Percentiles rank a stretch among this genome's conserved stretches.
These are phyloP conservation scores for Drosophila nikananu DNA, from an alignment of 1,140 invertebrate genomes.

Conservation along the genomic window DNA sequence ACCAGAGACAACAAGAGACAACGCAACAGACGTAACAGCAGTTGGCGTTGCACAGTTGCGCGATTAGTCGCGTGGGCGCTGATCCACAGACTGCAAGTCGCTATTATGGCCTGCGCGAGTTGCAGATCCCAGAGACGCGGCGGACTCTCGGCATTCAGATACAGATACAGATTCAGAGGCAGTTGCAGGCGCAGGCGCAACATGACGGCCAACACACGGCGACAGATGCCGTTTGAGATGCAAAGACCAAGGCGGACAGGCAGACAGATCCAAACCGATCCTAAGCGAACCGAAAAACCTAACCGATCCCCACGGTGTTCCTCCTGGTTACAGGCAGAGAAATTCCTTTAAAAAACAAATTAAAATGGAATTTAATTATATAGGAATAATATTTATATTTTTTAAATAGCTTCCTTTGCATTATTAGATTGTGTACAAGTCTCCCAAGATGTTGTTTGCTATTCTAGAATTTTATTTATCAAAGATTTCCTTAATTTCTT, in stretches of 20 bases:
- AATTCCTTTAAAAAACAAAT: not conserved
- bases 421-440: too few species aligned
- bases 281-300: slow-evolving; percentile 19
- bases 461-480: too few species aligned
- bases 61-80: slow-evolving; percentile 54
- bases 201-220: slow-evolving; percentile 76
- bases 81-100: slow-evolving; percentile 33
- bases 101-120: slow-evolving; percentile 15
- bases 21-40: slow-evolving; percentile 77
- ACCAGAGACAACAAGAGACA: slow-evolving; percentile 56
- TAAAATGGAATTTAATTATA: not conserved
- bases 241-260: slow-evolving; percentile 56
- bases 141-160: slow-evolving; percentile 20
- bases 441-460: too few species aligned
- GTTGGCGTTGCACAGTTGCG: slow-evolving; percentile 65
- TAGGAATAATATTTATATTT: not conserved
- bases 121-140: slow-evolving; percentile 7
- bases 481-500: slow-evolving; percentile 24
- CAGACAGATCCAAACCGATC: slow-evolving; percentile 48
- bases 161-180: slow-evolving; percentile 24
- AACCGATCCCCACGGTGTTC: slow-evolving; percentile 34
- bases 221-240: slow-evolving; percentile 73
- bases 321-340: slow-evolving; percentile 23
- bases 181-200: slow-evolving; percentile 76
- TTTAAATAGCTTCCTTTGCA: too few species aligned